Percentiles rank a stretch among this genome's conserved stretches.
These are phyloP conservation scores for Melopsittacus undulatus DNA, from an alignment of 2,797 vertebrate genomes.

Conservation along the genomic window DNA sequence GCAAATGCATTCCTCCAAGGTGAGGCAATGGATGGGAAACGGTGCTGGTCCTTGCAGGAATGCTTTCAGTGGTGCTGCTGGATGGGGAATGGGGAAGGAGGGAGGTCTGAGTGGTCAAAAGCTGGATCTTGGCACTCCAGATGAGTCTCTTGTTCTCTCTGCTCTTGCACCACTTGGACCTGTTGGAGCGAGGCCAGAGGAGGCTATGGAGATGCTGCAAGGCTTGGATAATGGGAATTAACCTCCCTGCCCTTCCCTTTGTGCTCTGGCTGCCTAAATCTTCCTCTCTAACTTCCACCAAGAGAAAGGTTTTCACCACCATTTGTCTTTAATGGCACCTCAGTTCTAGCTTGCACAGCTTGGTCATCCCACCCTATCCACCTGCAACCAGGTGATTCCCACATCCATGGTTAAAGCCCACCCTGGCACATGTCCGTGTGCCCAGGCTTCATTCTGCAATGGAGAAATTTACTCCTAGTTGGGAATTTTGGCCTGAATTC, in stretches of 20 bases:
- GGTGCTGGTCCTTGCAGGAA: not conserved
- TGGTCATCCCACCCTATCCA: not conserved
- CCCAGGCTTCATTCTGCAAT: not conserved
- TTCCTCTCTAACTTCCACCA: not conserved
- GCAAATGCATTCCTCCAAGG: not conserved
- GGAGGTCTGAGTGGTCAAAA: not conserved
- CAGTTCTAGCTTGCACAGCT: not conserved
- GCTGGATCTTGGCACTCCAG: not conserved
- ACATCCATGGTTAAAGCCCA: fast-evolving
- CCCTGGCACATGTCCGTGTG: not conserved
- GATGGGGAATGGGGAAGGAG: not conserved
- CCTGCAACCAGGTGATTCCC: not conserved
- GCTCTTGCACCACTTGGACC: not conserved
- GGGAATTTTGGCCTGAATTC: not conserved
- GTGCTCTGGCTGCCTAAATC: not conserved
- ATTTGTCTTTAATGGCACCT: not conserved
- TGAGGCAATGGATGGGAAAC: not conserved
- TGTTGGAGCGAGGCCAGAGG: not conserved
- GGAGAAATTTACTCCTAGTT: not conserved
- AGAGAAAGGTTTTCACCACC: not conserved
- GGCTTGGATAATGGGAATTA: not conserved
- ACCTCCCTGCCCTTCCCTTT: not conserved
- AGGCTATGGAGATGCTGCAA: not conserved
- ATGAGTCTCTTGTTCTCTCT: not conserved
- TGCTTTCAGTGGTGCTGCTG: not conserved